These are phyloP conservation scores for Phocoena sinus DNA, from an alignment of 2,113 vertebrate species.

Conservation along the genomic window DNA sequence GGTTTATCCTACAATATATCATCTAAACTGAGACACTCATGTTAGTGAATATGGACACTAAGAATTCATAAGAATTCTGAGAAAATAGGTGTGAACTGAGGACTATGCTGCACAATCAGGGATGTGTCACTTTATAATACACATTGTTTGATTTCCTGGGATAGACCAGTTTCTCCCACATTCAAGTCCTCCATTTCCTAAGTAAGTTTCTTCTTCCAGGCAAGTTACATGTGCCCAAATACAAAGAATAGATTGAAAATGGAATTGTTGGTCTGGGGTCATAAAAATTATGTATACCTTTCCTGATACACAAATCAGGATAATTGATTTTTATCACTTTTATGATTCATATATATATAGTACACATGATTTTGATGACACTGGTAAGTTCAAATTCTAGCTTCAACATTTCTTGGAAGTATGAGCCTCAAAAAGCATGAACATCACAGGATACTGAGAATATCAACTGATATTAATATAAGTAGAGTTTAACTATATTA, in stretches of 20 bases:
- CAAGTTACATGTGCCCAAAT: not conserved
- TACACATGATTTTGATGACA: not conserved
- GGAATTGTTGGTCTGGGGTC: not conserved
- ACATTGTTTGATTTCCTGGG: not conserved
- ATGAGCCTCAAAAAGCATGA: not conserved
- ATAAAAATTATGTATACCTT: not conserved
- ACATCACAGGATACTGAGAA: not conserved
- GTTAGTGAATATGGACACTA: not conserved
- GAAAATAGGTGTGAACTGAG: not conserved
- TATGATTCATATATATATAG: not conserved
- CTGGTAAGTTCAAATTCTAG: not conserved
- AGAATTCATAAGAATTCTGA: not conserved
- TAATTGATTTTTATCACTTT: not conserved
- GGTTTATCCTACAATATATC: not conserved
- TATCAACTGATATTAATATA: not conserved
- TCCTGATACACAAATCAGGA: not conserved
- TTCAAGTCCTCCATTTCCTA: not conserved
- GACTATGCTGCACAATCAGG: not conserved
- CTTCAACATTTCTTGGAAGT: not conserved
- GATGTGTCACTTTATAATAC: not conserved
- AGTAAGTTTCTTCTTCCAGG: not conserved
- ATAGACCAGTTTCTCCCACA: not conserved
- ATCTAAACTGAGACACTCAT: not conserved
- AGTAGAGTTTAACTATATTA: not conserved
- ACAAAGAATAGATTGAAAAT: not conserved